phyloP scores from a whole-genome alignment of 2,113 vertebrate species.

The Apaloderma vittatum region DNA sequence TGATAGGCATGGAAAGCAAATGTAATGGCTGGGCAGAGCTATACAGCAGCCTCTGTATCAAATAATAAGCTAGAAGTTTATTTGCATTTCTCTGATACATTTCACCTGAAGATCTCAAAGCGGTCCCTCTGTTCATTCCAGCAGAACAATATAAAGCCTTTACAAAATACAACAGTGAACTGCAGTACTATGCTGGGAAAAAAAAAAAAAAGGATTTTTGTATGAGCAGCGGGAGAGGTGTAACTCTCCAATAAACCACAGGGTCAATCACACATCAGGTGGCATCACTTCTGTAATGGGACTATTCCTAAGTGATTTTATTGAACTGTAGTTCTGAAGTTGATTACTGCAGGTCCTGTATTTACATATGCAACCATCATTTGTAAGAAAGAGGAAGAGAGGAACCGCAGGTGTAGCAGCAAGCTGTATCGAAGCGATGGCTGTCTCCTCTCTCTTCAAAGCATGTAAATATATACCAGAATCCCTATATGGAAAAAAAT shows the following conservation, averaged over 20 bases:
- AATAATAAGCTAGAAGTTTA: conserved; percentile 35
- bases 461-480: neutral
- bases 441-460: neutral
- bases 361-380: neutral
- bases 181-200: neutral
- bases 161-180: neutral
- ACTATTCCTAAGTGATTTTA: neutral
- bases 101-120: conserved; percentile 36
- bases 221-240: neutral
- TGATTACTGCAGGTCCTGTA: neutral
- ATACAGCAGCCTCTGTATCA: neutral
- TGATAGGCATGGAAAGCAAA: conserved; percentile 47
- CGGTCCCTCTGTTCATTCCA: neutral
- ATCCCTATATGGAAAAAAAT: neutral
- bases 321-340: neutral
- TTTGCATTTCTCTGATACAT: conserved; percentile 35
- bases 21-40: conserved; percentile 17
- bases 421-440: neutral
- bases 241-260: neutral
- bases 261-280: neutral
- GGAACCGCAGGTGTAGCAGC: neutral
- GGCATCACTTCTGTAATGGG: neutral
- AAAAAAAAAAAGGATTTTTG: neutral
- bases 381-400: neutral
- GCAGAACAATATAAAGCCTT: conserved; percentile 5